Percentiles rank a stretch among this genome's conserved stretches.
Evolutionary conservation across 2,113 vertebrate species (phyloP).

Genomic region (Blennius ocellaris): DNA sequence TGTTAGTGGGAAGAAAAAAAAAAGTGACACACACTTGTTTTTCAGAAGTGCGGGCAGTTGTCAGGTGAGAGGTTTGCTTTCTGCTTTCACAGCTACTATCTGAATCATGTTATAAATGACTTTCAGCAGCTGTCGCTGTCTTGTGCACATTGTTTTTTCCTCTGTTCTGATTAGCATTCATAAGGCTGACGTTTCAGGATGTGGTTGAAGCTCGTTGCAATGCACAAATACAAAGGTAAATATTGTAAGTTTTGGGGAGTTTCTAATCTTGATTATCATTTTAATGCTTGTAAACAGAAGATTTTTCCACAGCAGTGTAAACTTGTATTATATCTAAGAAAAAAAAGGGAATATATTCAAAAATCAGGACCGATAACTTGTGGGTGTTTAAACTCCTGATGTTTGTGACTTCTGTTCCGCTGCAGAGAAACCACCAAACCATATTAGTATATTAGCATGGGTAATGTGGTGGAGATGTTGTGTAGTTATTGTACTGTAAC

Average conservation of each 20-base stretch:
- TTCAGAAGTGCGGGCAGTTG: conserved; percentile 14
- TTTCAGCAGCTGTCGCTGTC: background rate
- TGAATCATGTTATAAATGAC: conserved; percentile 7
- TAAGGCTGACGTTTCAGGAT: background rate
- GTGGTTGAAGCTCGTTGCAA: background rate
- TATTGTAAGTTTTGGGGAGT: too few relatives aligned
- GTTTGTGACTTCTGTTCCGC: too few relatives aligned
- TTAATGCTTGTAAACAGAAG: too few relatives aligned
- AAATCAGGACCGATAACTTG: background rate
- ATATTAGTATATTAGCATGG: background rate
- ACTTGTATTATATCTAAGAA: too few relatives aligned
- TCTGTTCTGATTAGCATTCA: background rate
- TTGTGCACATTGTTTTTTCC: background rate
- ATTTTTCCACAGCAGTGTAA: too few relatives aligned
- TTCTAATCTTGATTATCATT: too few relatives aligned
- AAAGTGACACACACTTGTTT: background rate
- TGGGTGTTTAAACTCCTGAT: too few relatives aligned
- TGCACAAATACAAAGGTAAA: background rate
- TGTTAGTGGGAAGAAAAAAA: conserved; percentile 28
- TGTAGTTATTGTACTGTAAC: background rate
- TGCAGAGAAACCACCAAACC: too few relatives aligned
- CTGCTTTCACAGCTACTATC: background rate
- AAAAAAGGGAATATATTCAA: background rate
- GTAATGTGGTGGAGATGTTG: background rate
- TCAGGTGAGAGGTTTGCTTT: background rate